These are phyloP conservation scores for Plectrocnemia conspersa DNA, from an alignment of 1,140 invertebrate genomes.

Conservation along the genomic window DNA sequence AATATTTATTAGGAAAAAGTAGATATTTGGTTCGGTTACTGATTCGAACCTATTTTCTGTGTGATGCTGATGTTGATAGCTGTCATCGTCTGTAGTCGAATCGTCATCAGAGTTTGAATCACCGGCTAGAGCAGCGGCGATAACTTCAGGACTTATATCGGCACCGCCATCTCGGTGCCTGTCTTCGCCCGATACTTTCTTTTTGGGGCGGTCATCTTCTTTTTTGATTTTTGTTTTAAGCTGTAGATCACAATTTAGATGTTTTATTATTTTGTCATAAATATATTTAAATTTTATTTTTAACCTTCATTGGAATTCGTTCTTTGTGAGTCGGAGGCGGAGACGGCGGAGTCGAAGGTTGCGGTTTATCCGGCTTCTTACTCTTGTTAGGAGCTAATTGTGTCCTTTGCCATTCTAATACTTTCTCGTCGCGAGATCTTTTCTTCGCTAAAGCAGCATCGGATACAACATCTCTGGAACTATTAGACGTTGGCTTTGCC, in stretches of 20 bases:
- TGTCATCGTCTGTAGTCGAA: constrained; percentile 37
- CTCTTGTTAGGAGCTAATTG: constrained; percentile 38
- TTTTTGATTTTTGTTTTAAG: constrained; percentile 42
- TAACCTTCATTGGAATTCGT: constrained; percentile 12
- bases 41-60: constrained; percentile 37
- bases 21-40: too few species aligned
- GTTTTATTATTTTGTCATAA: not conserved
- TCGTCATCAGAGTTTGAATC: constrained; percentile 41
- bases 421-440: constrained; percentile 45
- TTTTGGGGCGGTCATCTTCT: constrained; percentile 41
- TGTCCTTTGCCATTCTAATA: constrained; percentile 47
- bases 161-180: constrained; percentile 10
- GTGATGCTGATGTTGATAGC: constrained; percentile 39
- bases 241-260: constrained; percentile 9
- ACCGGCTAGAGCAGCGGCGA: constrained; percentile 41
- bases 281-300: not conserved
- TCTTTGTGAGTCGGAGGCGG: constrained; percentile 40
- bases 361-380: constrained; percentile 12
- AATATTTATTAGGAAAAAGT: too few species aligned
- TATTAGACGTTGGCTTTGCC: constrained; percentile 28
- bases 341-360: constrained; percentile 18
- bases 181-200: constrained; percentile 2
- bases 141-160: constrained; percentile 41
- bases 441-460: constrained; percentile 38
- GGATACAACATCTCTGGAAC: constrained; percentile 39